A percentile compares a stretch with the other conserved stretches of the same genome.
Conservation (phyloP, 2,797 vertebrate genomes). For the Triplophysa bombifrons region DNA sequence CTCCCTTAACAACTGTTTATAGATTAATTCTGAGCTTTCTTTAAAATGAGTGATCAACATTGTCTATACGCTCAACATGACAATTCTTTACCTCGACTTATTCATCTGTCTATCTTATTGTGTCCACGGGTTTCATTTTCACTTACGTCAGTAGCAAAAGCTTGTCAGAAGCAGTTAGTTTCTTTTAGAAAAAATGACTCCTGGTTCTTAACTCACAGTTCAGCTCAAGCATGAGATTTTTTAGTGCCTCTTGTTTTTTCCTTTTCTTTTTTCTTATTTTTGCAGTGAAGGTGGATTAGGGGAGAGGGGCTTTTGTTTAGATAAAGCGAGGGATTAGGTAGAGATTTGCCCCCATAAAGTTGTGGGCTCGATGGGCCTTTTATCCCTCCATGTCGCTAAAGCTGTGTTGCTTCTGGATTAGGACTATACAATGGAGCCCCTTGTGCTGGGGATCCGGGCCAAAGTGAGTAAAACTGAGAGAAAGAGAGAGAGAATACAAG, state of each 20-base stretch:
- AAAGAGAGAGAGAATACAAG: slow-evolving; percentile 24
- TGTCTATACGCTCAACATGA: not conserved
- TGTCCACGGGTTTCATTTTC: slow-evolving; percentile 38
- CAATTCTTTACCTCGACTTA: slow-evolving; percentile 19
- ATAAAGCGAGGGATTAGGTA: slow-evolving; percentile 99
- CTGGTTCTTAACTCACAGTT: slow-evolving; percentile 94
- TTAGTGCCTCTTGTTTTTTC: slow-evolving; percentile 83
- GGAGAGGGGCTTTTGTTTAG: slow-evolving; percentile 93
- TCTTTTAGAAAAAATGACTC: slow-evolving; percentile 91
- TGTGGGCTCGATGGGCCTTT: slow-evolving; percentile 99
- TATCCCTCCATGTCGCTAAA: slow-evolving; percentile 99
- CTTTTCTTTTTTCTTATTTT: slow-evolving; percentile 62
- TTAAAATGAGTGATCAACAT: slow-evolving; percentile 2
- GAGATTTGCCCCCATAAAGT: slow-evolving; percentile 99
- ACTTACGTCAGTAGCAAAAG: slow-evolving; percentile 69
- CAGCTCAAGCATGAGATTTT: slow-evolving; percentile 85
- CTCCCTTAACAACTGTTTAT: not conserved
- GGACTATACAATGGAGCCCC: slow-evolving; percentile 96
- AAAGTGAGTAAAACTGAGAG: slow-evolving; percentile 56
- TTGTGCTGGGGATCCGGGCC: slow-evolving; percentile 94
- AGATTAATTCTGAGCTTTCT: not conserved
- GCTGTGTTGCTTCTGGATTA: slow-evolving; percentile 99
- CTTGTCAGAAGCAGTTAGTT: slow-evolving; percentile 98
- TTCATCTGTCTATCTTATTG: slow-evolving; percentile 24
- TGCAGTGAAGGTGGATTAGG: slow-evolving; percentile 81